These are phyloP conservation scores for Catharus ustulatus DNA, from an alignment of 2,797 vertebrate genomes.

Conservation along the genomic window DNA sequence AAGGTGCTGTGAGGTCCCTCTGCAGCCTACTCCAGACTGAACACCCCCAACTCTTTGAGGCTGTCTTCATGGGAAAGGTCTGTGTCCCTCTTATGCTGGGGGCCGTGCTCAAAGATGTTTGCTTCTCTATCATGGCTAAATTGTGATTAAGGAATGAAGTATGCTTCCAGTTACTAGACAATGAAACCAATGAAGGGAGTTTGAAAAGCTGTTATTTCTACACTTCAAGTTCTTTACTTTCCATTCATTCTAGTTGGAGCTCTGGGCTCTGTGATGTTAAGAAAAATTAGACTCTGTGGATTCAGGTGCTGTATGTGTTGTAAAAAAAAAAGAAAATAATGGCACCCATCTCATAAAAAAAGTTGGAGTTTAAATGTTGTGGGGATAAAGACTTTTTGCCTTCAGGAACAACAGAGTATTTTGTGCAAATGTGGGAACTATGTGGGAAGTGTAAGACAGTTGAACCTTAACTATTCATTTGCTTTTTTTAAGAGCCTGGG, in stretches of 20 bases:
- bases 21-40: background rate
- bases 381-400: background rate
- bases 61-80: background rate
- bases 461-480: constrained; percentile 7
- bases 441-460: background rate
- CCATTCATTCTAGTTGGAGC: background rate
- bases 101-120: background rate
- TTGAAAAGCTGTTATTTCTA: background rate
- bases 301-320: background rate
- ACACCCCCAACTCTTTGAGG: background rate
- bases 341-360: background rate
- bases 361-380: background rate
- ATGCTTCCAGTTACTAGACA: background rate
- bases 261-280: background rate
- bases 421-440: background rate
- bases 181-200: background rate
- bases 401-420: background rate
- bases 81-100: background rate
- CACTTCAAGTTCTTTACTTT: background rate
- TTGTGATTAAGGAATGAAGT: background rate
- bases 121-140: background rate
- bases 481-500: constrained; percentile 28
- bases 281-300: background rate
- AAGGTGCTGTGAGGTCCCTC: background rate
- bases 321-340: background rate